Evolutionary conservation across 2,888 invertebrate species (phyloP), one percentile per base, ranked within the genome.

Genomic region (Drosophila phalerata): DNA sequence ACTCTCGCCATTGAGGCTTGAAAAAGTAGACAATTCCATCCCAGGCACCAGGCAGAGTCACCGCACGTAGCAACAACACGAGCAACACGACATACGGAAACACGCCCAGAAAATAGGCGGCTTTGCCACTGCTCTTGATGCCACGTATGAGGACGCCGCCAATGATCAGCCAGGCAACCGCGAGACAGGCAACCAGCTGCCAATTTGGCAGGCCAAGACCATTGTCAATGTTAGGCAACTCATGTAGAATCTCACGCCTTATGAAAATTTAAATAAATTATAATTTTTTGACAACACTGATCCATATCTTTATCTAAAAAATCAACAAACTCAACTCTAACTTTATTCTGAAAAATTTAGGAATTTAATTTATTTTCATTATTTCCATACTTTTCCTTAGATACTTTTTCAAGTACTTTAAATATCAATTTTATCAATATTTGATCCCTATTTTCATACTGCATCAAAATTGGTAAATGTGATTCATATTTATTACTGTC

Each of bases 41-140:
- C 13, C 92, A 75, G n/a, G 96, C 95, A 2, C 95, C 95, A 0
- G 94, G 94, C 47, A 95, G 85, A 0, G 94, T 94, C 1, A 94
- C 92, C 0, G 95, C 94, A 64, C 95, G 93, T 56, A 95, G 89
- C 15, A 96, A 92, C 42, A 96, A 91, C 22, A 94, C 92, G 22
- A 95, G 79, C 71, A 96, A 93, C 57, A 96, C 94, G 17, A 94
- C 91, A 81, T 95, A 95, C 0, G 96, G 95, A 83, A 95, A 95
- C 4, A 95, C 92, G 0, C 96, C 96, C 0, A 96, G 94, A 81
- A 96, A 95, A 86, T 96, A 96, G 9, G 96, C 94, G 0, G 94
- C 94, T 82, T 95, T 95, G 53, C 95, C 95, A 0, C 94, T 93
- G 79, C 94, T 94, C 82, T 94, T 93, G 5, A 95, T 93, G 8